These are phyloP conservation scores for Meghimatium bilineatum DNA, from an alignment of 2,888 invertebrate species.

Conservation along the genomic window DNA sequence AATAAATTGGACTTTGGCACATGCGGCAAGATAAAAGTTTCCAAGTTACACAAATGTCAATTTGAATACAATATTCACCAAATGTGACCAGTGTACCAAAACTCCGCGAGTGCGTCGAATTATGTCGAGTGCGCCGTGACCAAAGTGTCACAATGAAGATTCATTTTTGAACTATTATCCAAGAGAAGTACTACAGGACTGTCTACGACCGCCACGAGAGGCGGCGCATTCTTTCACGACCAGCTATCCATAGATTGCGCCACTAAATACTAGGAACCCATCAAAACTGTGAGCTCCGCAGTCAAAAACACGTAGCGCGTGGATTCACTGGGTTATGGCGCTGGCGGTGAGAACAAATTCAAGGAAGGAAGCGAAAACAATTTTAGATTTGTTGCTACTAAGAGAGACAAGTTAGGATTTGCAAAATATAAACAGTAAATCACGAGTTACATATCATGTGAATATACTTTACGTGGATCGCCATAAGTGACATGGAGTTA, in stretches of 20 bases:
- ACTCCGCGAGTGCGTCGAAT: too few relatives aligned
- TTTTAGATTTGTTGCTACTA: neutral
- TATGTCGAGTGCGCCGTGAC: too few relatives aligned
- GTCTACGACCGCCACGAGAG: conserved; percentile 1
- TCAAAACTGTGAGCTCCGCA: conserved; percentile 4
- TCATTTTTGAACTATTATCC: conserved; percentile 10
- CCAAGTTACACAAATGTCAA: neutral
- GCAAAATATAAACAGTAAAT: neutral
- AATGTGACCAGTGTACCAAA: neutral
- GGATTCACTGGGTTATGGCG: neutral
- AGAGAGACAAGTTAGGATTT: conserved; percentile 1
- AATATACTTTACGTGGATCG: too few relatives aligned
- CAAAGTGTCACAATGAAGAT: neutral
- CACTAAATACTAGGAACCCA: conserved; percentile 9
- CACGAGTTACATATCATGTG: too few relatives aligned
- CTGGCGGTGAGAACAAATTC: conserved; percentile 19
- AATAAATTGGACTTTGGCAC: too few relatives aligned
- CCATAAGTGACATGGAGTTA: too few relatives aligned
- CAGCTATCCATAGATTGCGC: conserved; percentile 4
- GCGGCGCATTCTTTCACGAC: neutral
- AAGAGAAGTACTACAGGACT: neutral
- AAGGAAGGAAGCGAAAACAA: too few relatives aligned
- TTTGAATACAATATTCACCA: neutral
- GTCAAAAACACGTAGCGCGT: conserved; percentile 6
- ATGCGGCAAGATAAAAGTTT: too few relatives aligned